A percentile compares a stretch with the other conserved stretches of the same genome.
Evolutionary conservation across 2,797 vertebrate species (phyloP).

Genomic region (Halcyon chelicuti): DNA sequence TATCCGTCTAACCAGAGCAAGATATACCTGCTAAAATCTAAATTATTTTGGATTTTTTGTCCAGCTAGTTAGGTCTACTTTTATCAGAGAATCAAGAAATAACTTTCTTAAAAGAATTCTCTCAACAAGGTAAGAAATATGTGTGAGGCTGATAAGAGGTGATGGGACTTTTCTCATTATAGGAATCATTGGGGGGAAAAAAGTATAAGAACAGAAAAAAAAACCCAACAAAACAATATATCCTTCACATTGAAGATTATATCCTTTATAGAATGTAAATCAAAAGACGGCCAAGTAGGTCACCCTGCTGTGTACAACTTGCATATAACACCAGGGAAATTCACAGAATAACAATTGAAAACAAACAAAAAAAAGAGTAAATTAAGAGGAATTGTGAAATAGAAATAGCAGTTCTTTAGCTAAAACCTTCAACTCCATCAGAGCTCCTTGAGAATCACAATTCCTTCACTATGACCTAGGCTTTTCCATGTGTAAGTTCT

Average conservation of each 20-base stretch:
- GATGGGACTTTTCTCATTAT: not conserved
- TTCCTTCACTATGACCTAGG: not conserved
- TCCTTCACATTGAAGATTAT: not conserved
- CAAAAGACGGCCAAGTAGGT: not conserved
- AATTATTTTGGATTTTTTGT: not conserved
- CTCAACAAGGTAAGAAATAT: not conserved
- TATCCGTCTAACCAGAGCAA: not conserved
- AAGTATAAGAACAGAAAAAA: not conserved
- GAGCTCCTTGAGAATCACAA: not conserved
- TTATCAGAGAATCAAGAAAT: not conserved
- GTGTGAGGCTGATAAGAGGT: not conserved
- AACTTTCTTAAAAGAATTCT: not conserved
- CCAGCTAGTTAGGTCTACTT: not conserved
- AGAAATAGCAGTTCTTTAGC: not conserved
- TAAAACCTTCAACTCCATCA: not conserved
- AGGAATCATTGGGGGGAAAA: fast-evolving
- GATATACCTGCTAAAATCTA: not conserved
- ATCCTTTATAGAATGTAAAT: not conserved
- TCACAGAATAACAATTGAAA: not conserved
- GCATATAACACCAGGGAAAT: not conserved
- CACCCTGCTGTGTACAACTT: not conserved
- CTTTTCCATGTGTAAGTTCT: not conserved
- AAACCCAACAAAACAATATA: not conserved
- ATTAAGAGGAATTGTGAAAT: not conserved
- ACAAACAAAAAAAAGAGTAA: not conserved